Conservation (phyloP, 2,113 vertebrate genomes). For the Mustela nigripes region DNA sequence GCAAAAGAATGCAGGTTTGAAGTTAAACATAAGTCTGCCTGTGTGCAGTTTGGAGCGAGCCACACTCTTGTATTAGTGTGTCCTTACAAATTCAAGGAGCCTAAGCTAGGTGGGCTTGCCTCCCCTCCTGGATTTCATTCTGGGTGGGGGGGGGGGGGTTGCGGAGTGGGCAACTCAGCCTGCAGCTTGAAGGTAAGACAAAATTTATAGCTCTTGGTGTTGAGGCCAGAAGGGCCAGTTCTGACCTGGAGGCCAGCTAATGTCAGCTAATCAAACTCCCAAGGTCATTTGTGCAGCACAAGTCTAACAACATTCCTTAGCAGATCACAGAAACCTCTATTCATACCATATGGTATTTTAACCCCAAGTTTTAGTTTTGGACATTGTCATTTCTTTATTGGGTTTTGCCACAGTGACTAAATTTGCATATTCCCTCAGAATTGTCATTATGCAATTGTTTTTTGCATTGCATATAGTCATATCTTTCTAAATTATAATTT, state of each 20-base stretch:
- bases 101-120: neutral
- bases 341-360: neutral
- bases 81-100: neutral
- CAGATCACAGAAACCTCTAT: neutral
- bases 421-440: neutral
- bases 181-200: neutral
- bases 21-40: neutral
- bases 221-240: neutral
- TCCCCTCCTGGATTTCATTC: neutral
- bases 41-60: neutral
- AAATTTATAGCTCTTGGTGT: neutral
- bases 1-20: neutral
- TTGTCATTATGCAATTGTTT: neutral
- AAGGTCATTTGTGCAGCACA: neutral
- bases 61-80: neutral
- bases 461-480: neutral
- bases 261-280: neutral
- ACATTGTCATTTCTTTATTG: neutral
- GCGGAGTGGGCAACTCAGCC: neutral
- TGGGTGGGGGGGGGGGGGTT: too few species aligned
- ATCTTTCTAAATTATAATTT: conserved; percentile 14
- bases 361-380: neutral
- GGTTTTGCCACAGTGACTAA: neutral
- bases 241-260: neutral
- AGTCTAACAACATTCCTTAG: neutral